Evolutionary conservation across 2,797 vertebrate genomes (phyloP).

Genomic region (Bovichtus diacanthus): DNA sequence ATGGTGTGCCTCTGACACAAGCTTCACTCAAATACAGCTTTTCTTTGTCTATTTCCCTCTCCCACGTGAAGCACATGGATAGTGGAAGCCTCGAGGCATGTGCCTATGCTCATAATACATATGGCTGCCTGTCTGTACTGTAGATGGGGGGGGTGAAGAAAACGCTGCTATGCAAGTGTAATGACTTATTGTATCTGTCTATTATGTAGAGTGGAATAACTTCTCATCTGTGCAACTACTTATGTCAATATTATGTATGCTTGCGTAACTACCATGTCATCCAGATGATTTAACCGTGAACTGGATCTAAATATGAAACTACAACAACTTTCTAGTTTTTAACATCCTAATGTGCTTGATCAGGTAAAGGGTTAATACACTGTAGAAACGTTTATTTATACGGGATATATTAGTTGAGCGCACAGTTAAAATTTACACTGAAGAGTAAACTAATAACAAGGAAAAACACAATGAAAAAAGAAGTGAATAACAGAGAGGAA

Average conservation of each 20-base stretch:
- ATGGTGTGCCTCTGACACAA: conserved; percentile 63
- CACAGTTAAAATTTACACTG: background rate
- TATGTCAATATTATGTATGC: conserved; percentile 26
- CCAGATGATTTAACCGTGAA: background rate
- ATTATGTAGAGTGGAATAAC: conserved; percentile 31
- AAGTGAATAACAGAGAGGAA: background rate
- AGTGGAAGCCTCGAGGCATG: conserved; percentile 41
- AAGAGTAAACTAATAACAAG: background rate
- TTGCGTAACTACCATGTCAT: conserved; percentile 7
- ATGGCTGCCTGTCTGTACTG: conserved; percentile 30
- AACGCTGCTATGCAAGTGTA: conserved; percentile 32
- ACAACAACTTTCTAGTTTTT: background rate
- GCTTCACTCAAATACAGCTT: conserved; percentile 67
- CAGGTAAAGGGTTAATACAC: background rate
- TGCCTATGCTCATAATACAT: conserved; percentile 47
- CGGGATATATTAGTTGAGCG: background rate
- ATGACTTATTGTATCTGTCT: conserved; percentile 37
- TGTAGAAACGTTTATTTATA: background rate
- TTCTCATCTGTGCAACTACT: conserved; percentile 11
- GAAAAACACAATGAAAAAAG: background rate
- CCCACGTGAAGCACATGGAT: conserved; percentile 48
- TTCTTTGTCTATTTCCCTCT: conserved; percentile 32
- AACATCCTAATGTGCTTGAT: background rate
- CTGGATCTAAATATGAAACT: background rate
- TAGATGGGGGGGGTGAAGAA: conserved; percentile 25